Conservation (phyloP, 2,888 invertebrate species). For the Galeruca laticollis region DNA sequence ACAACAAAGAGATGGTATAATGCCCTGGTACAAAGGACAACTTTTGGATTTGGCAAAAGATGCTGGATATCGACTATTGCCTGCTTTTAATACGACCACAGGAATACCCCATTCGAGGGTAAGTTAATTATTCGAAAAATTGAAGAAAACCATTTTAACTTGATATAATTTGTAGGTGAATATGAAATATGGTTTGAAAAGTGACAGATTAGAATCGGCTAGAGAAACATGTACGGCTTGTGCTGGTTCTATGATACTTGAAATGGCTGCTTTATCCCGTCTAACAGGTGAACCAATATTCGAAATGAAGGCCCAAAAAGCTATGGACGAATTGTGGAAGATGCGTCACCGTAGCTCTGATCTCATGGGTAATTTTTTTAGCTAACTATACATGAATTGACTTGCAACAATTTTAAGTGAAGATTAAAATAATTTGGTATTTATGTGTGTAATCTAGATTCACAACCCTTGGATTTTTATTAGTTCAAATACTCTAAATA, state of each 20-base stretch:
- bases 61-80: slow-evolving; percentile 89
- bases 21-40: slow-evolving; percentile 90
- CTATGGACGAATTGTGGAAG: slow-evolving; percentile 97
- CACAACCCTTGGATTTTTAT: no score
- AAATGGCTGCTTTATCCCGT: slow-evolving; percentile 95
- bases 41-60: slow-evolving; percentile 91
- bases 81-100: slow-evolving; percentile 98
- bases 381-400: no score
- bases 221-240: slow-evolving; percentile 98
- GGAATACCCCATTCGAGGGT: slow-evolving; percentile 98
- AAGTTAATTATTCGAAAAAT: slow-evolving; percentile 47
- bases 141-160: no score
- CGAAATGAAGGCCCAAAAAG: slow-evolving; percentile 93
- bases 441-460: no score
- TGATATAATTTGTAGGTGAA: slow-evolving; percentile 77
- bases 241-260: slow-evolving; percentile 97
- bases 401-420: not conserved
- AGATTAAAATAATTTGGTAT: not conserved
- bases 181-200: slow-evolving; percentile 84
- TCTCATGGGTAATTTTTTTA: slow-evolving; percentile 83
- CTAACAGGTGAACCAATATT: slow-evolving; percentile 92
- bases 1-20: slow-evolving; percentile 78
- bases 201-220: slow-evolving; percentile 78
- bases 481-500: no score
- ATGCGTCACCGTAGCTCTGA: slow-evolving; percentile 91